Evolutionary conservation across 2,113 vertebrate species (phyloP).

Genomic region (Myotis davidii): DNA sequence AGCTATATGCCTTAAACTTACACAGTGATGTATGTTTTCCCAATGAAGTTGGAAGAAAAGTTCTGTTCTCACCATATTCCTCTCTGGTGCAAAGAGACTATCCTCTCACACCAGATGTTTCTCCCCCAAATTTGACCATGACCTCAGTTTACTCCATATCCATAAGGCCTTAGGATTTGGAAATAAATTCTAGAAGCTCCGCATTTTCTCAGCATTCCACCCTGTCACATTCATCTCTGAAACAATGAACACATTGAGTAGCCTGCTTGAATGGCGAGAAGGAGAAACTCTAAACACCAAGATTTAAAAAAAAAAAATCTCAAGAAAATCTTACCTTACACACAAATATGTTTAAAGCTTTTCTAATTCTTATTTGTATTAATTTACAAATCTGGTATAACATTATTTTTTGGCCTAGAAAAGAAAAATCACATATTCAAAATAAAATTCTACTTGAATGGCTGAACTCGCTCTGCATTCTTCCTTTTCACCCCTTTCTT

Average conservation of each 20-base stretch:
- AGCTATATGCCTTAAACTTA: background rate
- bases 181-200: background rate
- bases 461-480: background rate
- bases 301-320: background rate
- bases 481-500: background rate
- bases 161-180: background rate
- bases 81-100: background rate
- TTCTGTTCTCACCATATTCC: background rate
- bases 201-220: background rate
- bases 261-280: background rate
- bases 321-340: background rate
- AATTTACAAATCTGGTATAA: background rate
- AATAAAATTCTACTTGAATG: background rate
- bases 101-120: background rate
- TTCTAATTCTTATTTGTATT: background rate
- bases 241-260: background rate
- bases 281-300: background rate
- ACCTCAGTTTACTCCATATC: background rate
- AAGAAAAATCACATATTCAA: conserved; percentile 6
- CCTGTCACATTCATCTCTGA: background rate
- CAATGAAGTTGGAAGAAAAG: background rate
- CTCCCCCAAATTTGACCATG: background rate
- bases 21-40: background rate
- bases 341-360: background rate
- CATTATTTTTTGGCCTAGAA: background rate